phyloP scores from a whole-genome alignment of 2,113 vertebrate species.

The Probosciger aterrimus region DNA sequence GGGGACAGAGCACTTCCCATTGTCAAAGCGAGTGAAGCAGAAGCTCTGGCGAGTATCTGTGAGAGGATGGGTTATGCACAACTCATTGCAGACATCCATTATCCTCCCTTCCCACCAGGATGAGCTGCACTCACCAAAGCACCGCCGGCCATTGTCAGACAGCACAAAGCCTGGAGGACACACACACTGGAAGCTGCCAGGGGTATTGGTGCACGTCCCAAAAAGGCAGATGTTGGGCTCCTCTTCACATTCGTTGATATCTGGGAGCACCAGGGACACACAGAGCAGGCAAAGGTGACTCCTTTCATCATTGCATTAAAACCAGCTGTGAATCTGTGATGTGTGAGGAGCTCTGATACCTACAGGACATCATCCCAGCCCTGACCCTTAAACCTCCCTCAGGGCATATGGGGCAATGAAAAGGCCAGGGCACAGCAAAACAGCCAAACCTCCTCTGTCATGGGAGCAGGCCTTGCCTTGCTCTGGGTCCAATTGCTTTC shows the following conservation, averaged over 20 bases:
- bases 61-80: background rate
- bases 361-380: background rate
- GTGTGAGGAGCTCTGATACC: background rate
- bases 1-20: slow-evolving; percentile 86
- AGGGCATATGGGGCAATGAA: background rate
- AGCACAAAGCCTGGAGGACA: slow-evolving; percentile 88
- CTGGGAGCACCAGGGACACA: slow-evolving; percentile 57
- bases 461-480: background rate
- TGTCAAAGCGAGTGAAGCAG: slow-evolving; percentile 92
- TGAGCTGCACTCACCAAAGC: slow-evolving; percentile 83
- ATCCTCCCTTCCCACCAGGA: accelerated
- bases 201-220: slow-evolving; percentile 89
- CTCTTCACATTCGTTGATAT: slow-evolving; percentile 89
- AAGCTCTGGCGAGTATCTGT: slow-evolving; percentile 90
- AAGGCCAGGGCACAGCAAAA: background rate
- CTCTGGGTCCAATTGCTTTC: background rate
- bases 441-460: accelerated
- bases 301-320: background rate
- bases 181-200: slow-evolving; percentile 89
- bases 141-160: slow-evolving; percentile 85
- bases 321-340: background rate
- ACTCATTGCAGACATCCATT: background rate
- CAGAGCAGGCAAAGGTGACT: background rate
- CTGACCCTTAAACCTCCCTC: background rate
- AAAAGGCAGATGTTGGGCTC: slow-evolving; percentile 89